Conservation (phyloP, 2,797 vertebrate species). For the Artibeus lituratus region DNA sequence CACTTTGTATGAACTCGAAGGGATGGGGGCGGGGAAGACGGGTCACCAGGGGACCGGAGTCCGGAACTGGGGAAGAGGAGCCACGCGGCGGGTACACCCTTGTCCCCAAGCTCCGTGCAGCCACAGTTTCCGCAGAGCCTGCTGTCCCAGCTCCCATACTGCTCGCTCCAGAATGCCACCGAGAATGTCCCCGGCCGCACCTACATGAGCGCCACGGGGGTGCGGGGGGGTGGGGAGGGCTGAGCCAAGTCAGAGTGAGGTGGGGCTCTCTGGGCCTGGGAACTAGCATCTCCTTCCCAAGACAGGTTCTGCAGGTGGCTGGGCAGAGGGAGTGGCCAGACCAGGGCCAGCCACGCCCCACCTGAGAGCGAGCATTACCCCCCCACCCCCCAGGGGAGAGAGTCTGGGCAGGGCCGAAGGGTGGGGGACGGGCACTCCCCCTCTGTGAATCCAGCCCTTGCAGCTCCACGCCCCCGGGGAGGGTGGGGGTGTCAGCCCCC, state of each 20-base stretch:
- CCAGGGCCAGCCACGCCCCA: rapidly evolving
- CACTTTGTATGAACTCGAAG: rapidly evolving
- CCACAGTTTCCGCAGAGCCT: rapidly evolving
- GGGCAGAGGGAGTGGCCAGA: background rate
- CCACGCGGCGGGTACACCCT: rapidly evolving
- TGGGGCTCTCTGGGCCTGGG: background rate
- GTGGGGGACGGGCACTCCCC: no score
- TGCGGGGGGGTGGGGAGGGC: no score
- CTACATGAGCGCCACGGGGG: rapidly evolving
- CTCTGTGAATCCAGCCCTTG: background rate
- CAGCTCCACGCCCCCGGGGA: rapidly evolving
- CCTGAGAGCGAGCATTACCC: background rate
- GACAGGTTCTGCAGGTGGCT: background rate
- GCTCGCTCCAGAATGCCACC: background rate
- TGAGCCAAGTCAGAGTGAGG: rapidly evolving
- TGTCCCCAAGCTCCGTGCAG: rapidly evolving
- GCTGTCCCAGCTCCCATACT: rapidly evolving
- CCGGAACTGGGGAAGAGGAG: rapidly evolving
- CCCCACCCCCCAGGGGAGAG: background rate
- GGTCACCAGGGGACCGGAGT: rapidly evolving
- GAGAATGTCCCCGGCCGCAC: rapidly evolving
- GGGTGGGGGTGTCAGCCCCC: background rate
- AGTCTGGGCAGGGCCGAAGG: no score
- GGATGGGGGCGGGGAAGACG: rapidly evolving
- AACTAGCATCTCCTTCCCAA: background rate